Percentiles rank a stretch among this genome's conserved stretches.
Conservation (phyloP, 1,140 invertebrate species). For the Campodea augens region DNA sequence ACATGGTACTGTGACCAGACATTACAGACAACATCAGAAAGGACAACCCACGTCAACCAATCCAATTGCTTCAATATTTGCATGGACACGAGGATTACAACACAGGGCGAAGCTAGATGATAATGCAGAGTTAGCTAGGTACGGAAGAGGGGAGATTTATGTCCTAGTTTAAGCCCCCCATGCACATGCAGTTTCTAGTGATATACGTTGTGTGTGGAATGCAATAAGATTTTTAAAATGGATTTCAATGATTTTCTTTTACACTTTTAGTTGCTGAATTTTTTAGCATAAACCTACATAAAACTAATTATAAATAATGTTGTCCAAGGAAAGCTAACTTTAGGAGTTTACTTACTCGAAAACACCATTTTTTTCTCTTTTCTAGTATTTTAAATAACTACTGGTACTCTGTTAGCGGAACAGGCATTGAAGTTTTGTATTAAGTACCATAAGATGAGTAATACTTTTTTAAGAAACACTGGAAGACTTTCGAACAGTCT, state of each 20-base stretch:
- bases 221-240: conserved; percentile 13
- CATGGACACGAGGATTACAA: conserved; percentile 67
- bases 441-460: too few species aligned
- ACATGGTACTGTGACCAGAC: conserved; percentile 77
- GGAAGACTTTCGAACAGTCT: too few species aligned
- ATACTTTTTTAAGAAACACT: too few species aligned
- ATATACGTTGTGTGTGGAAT: conserved; percentile 29
- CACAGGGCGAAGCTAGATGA: conserved; percentile 66
- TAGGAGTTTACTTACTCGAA: too few species aligned
- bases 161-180: not conserved
- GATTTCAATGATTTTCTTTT: conserved; percentile 5
- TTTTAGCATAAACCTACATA: not conserved
- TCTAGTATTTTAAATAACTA: too few species aligned
- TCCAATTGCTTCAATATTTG: conserved; percentile 80
- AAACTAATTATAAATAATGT: not conserved
- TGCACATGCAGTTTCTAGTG: not conserved
- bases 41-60: conserved; percentile 73
- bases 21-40: conserved; percentile 60
- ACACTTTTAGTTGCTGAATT: conserved; percentile 3
- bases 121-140: conserved; percentile 45
- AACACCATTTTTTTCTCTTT: too few species aligned
- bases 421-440: too few species aligned
- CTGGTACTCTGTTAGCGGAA: too few species aligned
- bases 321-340: not conserved
- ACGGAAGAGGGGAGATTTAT: conserved; percentile 3